Evolutionary conservation across 2,113 vertebrate genomes (phyloP), one percentile per base, ranked within the genome.

Genomic region (Eleginops maclovinus): DNA sequence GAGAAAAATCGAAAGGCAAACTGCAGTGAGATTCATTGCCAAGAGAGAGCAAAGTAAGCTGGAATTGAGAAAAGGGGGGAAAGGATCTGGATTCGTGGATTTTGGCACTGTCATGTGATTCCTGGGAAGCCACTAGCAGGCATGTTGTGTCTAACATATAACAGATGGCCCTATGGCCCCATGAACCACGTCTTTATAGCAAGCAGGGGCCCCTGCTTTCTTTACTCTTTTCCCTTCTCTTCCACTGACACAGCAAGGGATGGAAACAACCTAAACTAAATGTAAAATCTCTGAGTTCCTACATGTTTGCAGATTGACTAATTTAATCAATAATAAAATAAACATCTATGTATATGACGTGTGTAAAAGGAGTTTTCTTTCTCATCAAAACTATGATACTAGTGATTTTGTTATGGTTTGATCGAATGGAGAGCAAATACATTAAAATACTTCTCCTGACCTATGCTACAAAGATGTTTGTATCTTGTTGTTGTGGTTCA

Each of bases 141-240:
- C 88, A 87, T 92, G 82, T 91, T 88, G 80, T 90, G 91, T 82
- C 88, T 93, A 94, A 94, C 85, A 77, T 75, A 53, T 71, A 91
- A 77, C 93, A 94, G 92, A 94, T 92, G 93, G 81, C 50, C 49
- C 26, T 59, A 68, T 73, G 60, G 60, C 31, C 50, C 67, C 26
- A 14, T 51, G 64, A 79, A 85, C 65, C 58, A 58, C n/a, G 9
- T 56, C 72, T 85, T 83, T 76, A 76, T 75, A 84, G 76, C 83
- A 82, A 84, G 73, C 58, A 72, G 67, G 66, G 77, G 63, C 79
- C 62, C 71, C 77, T 69, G 80, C 46, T 62, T 64, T 61, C 76
- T 72, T 28, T 47, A 36, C 31, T 36, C 31, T 36, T 36, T 36
- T 36, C 31, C 36, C 14, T 24, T 66, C 69, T 65, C 55, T 66